Evolutionary conservation across 2,888 invertebrate genomes (phyloP).

Genomic region (Hydropsyche betteni): DNA sequence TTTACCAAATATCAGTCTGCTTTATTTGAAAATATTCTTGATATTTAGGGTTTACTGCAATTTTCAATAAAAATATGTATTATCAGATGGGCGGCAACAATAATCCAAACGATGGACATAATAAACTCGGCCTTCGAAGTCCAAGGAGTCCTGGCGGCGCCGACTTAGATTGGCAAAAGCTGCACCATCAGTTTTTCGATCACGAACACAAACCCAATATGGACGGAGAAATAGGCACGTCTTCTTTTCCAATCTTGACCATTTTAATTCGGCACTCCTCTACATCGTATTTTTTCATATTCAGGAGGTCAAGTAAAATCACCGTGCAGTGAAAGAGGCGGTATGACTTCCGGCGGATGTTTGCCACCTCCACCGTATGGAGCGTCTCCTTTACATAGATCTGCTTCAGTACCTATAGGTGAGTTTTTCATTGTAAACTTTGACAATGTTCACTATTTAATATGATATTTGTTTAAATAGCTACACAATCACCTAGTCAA

Average conservation of each 20-base stretch:
- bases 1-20: not conserved
- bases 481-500: conserved; percentile 62
- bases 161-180: conserved; percentile 90
- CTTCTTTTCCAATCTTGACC: no score
- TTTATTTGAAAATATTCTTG: no score
- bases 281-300: not conserved
- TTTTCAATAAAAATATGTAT: not conserved
- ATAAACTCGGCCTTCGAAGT: conserved; percentile 58
- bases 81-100: conserved; percentile 62
- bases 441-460: not conserved
- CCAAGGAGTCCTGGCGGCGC: conserved; percentile 64
- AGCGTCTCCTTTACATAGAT: conserved; percentile 65
- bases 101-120: conserved; percentile 53
- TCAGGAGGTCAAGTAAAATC: conserved; percentile 66
- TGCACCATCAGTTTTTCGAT: conserved; percentile 88
- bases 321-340: conserved; percentile 64
- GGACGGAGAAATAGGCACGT: conserved; percentile 63
- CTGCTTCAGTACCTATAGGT: conserved; percentile 67
- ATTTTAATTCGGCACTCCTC: no score
- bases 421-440: conserved; percentile 39
- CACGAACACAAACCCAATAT: conserved; percentile 70
- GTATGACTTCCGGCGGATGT: conserved; percentile 55
- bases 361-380: conserved; percentile 65
- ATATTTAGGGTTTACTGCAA: not conserved
- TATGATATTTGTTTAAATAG: conserved; percentile 52